phyloP scores from a whole-genome alignment of 2,113 vertebrate genomes.

The Engystomops pustulosus region DNA sequence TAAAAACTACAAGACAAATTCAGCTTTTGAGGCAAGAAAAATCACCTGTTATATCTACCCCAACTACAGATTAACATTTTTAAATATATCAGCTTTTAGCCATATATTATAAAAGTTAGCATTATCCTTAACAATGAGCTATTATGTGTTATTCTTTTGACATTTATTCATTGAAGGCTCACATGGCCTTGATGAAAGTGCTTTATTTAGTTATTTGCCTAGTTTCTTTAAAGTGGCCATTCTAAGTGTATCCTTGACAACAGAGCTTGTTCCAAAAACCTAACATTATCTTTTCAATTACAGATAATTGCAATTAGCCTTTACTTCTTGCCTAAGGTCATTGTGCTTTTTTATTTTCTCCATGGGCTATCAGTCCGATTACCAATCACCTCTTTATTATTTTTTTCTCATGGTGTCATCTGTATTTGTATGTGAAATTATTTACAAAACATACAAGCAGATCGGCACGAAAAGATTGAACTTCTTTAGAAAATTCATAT shows the following conservation, averaged over 20 bases:
- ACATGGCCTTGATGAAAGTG: background rate
- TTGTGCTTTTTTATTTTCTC: background rate
- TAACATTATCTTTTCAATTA: background rate
- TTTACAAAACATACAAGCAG: no score
- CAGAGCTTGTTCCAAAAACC: background rate
- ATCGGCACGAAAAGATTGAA: no score
- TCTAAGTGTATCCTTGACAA: slow-evolving; percentile 34
- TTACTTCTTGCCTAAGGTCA: slow-evolving; percentile 2
- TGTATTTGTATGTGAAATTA: background rate
- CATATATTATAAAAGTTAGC: background rate
- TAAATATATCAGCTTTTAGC: background rate
- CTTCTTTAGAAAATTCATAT: no score
- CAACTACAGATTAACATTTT: background rate
- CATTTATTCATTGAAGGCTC: slow-evolving; percentile 27
- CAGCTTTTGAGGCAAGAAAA: no score
- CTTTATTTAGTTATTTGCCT: slow-evolving; percentile 23
- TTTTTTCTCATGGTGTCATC: background rate
- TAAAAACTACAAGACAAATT: no score
- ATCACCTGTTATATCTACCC: background rate
- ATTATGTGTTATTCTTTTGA: background rate
- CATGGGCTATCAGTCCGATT: background rate
- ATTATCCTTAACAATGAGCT: background rate
- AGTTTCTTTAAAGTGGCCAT: background rate
- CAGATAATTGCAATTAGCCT: slow-evolving; percentile 26
- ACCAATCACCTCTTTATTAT: background rate